A percentile compares a stretch with the other conserved stretches of the same genome.
These are phyloP conservation scores for Heliconius erato DNA, from an alignment of 2,888 invertebrate genomes.

Conservation along the genomic window DNA sequence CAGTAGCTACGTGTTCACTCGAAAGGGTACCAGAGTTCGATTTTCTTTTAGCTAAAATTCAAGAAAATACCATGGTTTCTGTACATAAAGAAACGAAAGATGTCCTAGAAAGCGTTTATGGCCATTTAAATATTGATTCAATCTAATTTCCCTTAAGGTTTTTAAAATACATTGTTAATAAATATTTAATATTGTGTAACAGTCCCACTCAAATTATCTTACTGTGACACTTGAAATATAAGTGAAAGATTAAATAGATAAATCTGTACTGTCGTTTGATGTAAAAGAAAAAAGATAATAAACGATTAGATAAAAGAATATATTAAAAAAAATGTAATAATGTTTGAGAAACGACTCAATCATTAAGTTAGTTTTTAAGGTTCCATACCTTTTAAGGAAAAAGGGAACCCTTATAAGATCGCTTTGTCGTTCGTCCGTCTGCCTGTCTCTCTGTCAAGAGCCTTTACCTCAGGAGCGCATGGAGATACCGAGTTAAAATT, in stretches of 20 bases:
- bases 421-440: too few species aligned
- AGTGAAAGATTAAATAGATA: slow-evolving; percentile 3
- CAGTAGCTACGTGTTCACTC: not conserved
- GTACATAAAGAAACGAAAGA: too few species aligned
- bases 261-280: not conserved
- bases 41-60: not conserved
- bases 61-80: not conserved
- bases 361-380: too few species aligned
- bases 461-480: too few species aligned
- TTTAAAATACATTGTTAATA: not conserved
- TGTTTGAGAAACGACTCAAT: too few species aligned
- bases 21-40: not conserved
- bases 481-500: too few species aligned
- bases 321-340: not conserved
- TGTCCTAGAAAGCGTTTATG: not conserved
- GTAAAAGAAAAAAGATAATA: slow-evolving; percentile 7
- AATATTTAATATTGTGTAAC: not conserved
- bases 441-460: too few species aligned
- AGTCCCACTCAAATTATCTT: not conserved
- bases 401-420: too few species aligned
- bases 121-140: not conserved
- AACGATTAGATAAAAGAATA: not conserved
- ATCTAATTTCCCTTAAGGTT: not conserved
- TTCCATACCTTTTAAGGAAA: too few species aligned
- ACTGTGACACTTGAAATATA: slow-evolving; percentile 6